A percentile compares a stretch with the other conserved stretches of the same genome.
These are phyloP conservation scores for Phainopepla nitens DNA, from an alignment of 2,113 vertebrate species.

Conservation along the genomic window DNA sequence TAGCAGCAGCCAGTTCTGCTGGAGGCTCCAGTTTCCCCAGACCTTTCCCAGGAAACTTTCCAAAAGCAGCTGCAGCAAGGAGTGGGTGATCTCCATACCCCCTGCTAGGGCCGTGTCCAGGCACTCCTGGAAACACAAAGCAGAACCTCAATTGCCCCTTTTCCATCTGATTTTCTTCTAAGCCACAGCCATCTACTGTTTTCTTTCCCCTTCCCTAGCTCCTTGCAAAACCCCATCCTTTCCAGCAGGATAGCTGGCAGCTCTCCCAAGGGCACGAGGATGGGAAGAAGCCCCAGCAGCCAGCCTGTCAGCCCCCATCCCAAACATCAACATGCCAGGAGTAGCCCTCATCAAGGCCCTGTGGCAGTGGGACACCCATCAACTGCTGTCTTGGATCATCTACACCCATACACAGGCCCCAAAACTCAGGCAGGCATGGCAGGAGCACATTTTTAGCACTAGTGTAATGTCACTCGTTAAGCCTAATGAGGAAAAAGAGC, in stretches of 20 bases:
- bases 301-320: neutral
- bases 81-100: neutral
- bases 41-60: neutral
- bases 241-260: neutral
- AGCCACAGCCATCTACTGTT: neutral
- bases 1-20: neutral
- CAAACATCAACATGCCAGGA: neutral
- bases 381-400: neutral
- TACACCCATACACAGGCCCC: neutral
- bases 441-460: neutral
- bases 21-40: neutral
- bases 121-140: neutral
- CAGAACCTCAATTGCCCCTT: neutral
- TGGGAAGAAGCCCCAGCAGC: neutral
- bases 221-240: neutral
- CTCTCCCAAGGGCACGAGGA: neutral
- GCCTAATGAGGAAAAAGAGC: neutral
- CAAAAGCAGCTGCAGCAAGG: neutral
- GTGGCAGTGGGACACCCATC: neutral
- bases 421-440: neutral
- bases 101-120: neutral
- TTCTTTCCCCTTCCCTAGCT: neutral
- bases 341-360: neutral
- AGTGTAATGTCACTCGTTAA: fast-evolving
- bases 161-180: neutral